Conservation (phyloP, 1,140 invertebrate genomes). For the Calycopis cecrops region DNA sequence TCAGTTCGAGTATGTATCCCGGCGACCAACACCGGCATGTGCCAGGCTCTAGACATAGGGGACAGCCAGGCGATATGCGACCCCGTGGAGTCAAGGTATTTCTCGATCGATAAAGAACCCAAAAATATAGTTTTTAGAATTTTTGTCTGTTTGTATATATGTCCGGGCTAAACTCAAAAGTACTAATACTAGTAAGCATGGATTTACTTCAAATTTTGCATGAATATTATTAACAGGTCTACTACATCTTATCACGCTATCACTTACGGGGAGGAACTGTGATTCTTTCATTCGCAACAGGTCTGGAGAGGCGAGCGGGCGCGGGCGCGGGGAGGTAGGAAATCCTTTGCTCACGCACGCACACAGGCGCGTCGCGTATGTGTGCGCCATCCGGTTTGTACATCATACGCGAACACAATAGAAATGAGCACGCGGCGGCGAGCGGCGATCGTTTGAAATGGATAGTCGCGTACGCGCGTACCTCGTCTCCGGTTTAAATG, state of each 20-base stretch:
- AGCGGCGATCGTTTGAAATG: neutral
- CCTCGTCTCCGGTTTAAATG: conserved; percentile 3
- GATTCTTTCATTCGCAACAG: too few species aligned
- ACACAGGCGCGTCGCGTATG: conserved; percentile 35
- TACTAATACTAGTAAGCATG: too few species aligned
- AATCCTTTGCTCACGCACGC: conserved; percentile 59
- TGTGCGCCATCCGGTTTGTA: conserved; percentile 66
- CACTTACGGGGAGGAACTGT: too few species aligned
- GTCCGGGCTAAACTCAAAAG: too few species aligned
- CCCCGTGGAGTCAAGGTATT: conserved; percentile 40
- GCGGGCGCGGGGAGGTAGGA: conserved; percentile 66
- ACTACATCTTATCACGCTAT: too few species aligned
- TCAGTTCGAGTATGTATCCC: conserved; percentile 50
- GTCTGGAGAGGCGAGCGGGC: conserved; percentile 44
- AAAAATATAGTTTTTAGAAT: too few species aligned
- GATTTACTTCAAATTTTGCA: too few species aligned
- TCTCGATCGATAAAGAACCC: too few species aligned
- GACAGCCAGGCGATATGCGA: conserved; percentile 43
- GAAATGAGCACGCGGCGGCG: neutral
- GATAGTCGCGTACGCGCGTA: neutral
- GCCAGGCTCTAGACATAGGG: conserved; percentile 44
- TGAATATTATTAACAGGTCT: too few species aligned
- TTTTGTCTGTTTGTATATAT: too few species aligned
- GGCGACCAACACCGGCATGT: conserved; percentile 23
- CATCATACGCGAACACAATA: neutral